Evolutionary conservation across 2,113 vertebrate species (phyloP).

Genomic region (human): DNA sequence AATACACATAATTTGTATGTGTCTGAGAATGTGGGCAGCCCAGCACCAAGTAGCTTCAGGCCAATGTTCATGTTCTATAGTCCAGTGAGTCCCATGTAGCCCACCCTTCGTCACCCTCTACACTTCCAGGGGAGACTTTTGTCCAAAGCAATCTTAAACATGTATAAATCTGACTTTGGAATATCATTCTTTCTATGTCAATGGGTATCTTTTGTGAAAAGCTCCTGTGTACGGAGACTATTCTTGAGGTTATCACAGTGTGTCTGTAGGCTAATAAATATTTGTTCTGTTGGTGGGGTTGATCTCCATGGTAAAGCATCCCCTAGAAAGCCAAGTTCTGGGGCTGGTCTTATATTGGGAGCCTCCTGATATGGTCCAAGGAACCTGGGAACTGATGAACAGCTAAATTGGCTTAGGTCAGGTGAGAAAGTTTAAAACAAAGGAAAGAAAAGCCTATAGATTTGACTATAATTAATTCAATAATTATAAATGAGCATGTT

Average conservation of each 20-base stretch:
- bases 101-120: accelerated
- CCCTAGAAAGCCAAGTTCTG: neutral
- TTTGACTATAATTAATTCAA: neutral
- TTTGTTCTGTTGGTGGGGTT: accelerated
- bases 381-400: no score
- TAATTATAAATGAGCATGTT: neutral
- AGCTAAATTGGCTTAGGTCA: neutral
- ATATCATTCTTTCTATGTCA: neutral
- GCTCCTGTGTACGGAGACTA: neutral
- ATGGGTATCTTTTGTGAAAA: neutral
- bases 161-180: neutral
- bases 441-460: neutral
- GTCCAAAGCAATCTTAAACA: neutral
- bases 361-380: neutral
- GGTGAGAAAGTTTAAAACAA: neutral
- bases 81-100: accelerated
- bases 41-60: accelerated
- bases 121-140: neutral
- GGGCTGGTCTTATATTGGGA: neutral
- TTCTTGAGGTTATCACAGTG: neutral
- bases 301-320: accelerated
- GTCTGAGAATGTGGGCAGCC: accelerated
- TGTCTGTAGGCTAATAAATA: neutral
- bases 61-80: accelerated
- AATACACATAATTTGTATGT: accelerated